Evolutionary conservation across 2,888 invertebrate species (phyloP).

Genomic region (Phorcus lineatus): DNA sequence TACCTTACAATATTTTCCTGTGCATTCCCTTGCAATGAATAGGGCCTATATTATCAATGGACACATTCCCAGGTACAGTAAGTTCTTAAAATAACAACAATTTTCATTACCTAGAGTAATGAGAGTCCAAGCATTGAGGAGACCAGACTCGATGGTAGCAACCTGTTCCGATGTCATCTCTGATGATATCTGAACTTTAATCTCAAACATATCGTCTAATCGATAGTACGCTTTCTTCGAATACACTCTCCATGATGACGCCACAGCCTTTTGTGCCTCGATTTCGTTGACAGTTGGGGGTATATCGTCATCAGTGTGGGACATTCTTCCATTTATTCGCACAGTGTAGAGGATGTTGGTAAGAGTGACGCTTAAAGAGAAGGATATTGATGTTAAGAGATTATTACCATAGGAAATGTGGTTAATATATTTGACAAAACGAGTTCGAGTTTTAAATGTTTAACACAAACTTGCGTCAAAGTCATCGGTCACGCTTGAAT

Average conservation of each 20-base stretch:
- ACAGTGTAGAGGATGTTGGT: not conserved
- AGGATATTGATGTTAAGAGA: too few relatives aligned
- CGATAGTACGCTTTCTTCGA: not conserved
- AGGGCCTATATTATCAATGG: too few relatives aligned
- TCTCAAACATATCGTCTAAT: not conserved
- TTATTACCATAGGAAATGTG: too few relatives aligned
- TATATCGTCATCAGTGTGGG: not conserved
- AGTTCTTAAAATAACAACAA: too few relatives aligned
- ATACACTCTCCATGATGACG: not conserved
- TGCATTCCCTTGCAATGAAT: too few relatives aligned
- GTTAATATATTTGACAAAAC: too few relatives aligned
- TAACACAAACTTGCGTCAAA: too few relatives aligned
- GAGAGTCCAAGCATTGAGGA: not conserved
- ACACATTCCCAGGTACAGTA: too few relatives aligned
- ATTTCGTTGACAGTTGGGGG: not conserved
- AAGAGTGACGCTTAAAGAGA: not conserved
- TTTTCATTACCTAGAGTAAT: too few relatives aligned
- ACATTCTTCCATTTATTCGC: not conserved
- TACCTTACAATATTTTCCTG: too few relatives aligned
- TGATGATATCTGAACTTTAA: not conserved
- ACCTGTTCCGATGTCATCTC: not conserved
- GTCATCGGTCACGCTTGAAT: too few relatives aligned
- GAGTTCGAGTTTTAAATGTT: too few relatives aligned
- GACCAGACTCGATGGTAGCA: not conserved
- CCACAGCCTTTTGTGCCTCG: not conserved